phyloP scores from a whole-genome alignment of 2,888 invertebrate genomes.

The Schizaphis graminum region DNA sequence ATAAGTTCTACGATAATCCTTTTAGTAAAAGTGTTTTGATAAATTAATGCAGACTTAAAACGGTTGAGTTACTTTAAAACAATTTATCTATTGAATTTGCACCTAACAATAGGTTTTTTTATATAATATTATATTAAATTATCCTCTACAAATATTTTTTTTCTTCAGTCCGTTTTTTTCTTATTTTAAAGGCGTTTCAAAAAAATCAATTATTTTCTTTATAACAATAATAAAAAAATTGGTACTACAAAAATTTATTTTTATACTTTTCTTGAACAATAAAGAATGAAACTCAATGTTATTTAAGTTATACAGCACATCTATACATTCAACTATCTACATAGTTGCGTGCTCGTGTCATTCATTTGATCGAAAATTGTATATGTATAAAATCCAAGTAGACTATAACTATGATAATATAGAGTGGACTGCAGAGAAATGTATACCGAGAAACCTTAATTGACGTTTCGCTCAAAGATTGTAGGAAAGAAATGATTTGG shows the following conservation, averaged over 20 bases:
- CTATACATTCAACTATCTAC: not conserved
- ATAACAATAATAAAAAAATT: not conserved
- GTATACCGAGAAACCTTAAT: not conserved
- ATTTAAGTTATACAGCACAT: not conserved
- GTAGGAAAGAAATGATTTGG: not conserved
- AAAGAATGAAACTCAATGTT: not conserved
- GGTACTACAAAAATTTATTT: not conserved
- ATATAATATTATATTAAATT: conserved; percentile 4
- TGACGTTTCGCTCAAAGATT: not conserved
- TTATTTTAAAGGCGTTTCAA: not conserved
- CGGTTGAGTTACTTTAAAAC: not conserved
- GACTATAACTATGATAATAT: not conserved
- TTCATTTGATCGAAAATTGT: not conserved
- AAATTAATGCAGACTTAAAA: not conserved
- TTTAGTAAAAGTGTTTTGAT: not conserved
- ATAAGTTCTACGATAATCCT: not conserved
- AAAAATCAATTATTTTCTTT: not conserved
- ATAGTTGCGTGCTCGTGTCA: not conserved
- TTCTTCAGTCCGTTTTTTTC: not conserved
- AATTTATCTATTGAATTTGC: not conserved
- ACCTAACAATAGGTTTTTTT: not conserved
- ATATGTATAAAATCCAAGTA: not conserved
- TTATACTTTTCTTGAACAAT: not conserved
- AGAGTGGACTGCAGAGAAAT: not conserved
- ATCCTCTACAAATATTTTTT: not conserved